Base-by-base conservation (phyloP, 2,888 invertebrate species). In the Acronicta psi region DNA sequence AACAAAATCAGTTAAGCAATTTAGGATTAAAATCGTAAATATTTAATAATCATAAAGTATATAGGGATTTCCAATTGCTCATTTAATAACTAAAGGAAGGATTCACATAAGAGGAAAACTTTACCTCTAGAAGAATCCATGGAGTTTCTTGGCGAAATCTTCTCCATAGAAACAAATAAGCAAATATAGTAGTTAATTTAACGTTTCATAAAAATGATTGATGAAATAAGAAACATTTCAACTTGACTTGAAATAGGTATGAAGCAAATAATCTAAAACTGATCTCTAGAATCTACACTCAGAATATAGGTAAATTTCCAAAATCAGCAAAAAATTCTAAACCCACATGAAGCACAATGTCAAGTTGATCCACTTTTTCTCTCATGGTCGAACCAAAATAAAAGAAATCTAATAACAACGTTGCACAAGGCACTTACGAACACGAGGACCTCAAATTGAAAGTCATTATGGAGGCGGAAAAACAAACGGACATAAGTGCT, bases 401-500 rank as follows among this genome's bases (percentile, higher is more conserved):
- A 46, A 47, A 51, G 51, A 52, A 69, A 66, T 38, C 41, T 34
- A 68, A 66, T 47, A 51, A 55, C 38, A 61, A 14, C 20, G 3
- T 36, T 18, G 29, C 50, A 69, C 43, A 42, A 54, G 52, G 20
- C 53, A 57, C 67, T 71, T 61, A 70, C 46, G 41, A 17, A 56
- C 59, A 46, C 60, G 57, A 54, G 55, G 58, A 53, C 49, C 49
- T 57, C 47, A 52, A 60, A 64, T 44, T 51, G 62, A 75, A 64
- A 74, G 46, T 74, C 58, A 60, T 72, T 75, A 63, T 52, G 44
- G 59, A 57, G 68, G 65, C 63, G 64, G 61, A 55, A 58, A 60
- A 53, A 68, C 57, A 62, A 75, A 64, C 52, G 59, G 23, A 56
- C 61, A 29, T 73, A 75, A 72, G 73, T 68, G 75, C 72, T 51